Percentiles rank a stretch among this genome's conserved stretches.
Evolutionary conservation across 2,888 invertebrate genomes (phyloP).

Genomic region (Scaptomyza polygonia): DNA sequence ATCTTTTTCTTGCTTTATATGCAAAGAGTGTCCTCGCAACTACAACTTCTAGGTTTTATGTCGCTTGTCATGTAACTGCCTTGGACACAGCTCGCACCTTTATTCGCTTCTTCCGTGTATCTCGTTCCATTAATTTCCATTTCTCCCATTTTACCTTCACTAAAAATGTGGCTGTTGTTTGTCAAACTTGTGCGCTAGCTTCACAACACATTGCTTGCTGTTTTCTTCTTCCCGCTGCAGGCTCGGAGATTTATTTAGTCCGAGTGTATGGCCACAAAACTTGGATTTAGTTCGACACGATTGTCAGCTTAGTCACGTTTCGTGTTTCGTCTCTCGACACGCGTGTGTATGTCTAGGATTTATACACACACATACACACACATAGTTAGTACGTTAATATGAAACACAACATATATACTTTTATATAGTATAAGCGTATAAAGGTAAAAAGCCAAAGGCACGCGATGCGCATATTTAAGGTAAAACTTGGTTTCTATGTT

Average conservation of each 20-base stretch:
- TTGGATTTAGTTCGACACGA: conserved; percentile 78
- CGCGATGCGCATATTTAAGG: conserved; percentile 76
- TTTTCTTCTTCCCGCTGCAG: conserved; percentile 2
- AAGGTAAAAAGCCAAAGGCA: conserved; percentile 76
- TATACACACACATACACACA: conserved; percentile 30
- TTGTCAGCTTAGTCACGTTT: conserved; percentile 80
- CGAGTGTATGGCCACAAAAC: conserved; percentile 67
- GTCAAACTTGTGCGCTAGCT: conserved; percentile 66
- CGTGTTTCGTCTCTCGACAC: conserved; percentile 50
- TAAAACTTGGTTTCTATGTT: conserved; percentile 52
- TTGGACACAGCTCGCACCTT: conserved; percentile 31
- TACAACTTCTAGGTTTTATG: conserved; percentile 62
- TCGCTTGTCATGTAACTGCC: conserved; percentile 65
- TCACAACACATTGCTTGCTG: background rate
- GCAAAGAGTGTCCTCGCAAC: conserved; percentile 15
- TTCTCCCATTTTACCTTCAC: background rate
- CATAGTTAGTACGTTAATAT: no score
- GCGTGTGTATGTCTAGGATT: conserved; percentile 38
- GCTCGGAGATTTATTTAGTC: conserved; percentile 72
- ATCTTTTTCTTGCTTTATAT: conserved; percentile 16
- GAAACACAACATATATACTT: conserved; percentile 65
- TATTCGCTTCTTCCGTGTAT: background rate
- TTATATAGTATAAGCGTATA: conserved; percentile 13
- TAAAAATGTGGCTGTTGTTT: conserved; percentile 57
- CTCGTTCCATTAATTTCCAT: background rate